Conservation (phyloP, 2,797 vertebrate genomes). For the Delichon dasypus region DNA sequence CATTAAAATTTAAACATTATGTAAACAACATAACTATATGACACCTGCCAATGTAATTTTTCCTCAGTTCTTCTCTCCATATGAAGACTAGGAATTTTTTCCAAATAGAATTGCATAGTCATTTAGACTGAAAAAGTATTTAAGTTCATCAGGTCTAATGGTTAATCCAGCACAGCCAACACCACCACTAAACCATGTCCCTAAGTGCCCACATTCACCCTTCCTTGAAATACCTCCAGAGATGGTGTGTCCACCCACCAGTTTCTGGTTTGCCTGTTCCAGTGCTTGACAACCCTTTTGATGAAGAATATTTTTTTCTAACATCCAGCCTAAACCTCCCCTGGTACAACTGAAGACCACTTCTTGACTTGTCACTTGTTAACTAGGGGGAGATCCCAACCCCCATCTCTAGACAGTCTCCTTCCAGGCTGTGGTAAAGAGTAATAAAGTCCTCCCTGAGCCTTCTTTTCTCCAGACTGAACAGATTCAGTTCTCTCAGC, state of each 20-base stretch:
- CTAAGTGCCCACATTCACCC: too few relatives aligned
- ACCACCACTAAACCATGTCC: neutral
- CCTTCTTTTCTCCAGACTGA: neutral
- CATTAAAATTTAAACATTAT: neutral
- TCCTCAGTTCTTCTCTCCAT: neutral
- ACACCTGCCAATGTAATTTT: neutral
- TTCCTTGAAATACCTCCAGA: neutral
- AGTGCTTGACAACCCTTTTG: neutral
- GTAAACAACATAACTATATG: neutral
- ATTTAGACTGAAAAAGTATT: neutral
- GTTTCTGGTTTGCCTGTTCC: neutral
- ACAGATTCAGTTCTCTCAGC: neutral
- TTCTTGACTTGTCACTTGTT: neutral
- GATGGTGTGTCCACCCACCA: neutral
- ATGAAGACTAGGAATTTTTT: neutral
- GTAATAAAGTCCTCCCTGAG: neutral
- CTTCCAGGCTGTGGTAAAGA: neutral
- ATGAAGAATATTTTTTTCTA: neutral
- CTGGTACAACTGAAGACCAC: neutral
- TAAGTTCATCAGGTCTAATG: too few relatives aligned
- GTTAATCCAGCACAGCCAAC: neutral
- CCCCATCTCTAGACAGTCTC: neutral
- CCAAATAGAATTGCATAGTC: neutral
- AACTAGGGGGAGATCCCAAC: accelerated
- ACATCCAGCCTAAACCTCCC: neutral